These are phyloP conservation scores for Ditula angustiorana DNA, from an alignment of 2,888 invertebrate genomes.

Conservation along the genomic window DNA sequence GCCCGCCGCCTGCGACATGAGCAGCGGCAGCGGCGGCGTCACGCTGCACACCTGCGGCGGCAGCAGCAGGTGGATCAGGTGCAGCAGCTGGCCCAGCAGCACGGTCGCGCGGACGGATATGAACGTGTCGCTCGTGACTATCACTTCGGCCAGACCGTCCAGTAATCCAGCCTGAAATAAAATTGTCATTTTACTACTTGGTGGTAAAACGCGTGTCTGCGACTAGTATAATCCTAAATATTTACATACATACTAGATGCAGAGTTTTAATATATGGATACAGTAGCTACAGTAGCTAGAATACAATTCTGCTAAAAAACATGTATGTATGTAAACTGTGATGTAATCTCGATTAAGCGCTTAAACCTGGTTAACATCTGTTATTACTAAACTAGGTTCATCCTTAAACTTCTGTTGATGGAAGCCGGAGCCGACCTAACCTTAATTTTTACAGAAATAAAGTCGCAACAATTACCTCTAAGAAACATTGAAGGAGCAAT, in stretches of 20 bases:
- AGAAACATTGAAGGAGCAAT: constrained; percentile 93
- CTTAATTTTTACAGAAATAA: not conserved
- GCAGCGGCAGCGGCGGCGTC: constrained; percentile 92
- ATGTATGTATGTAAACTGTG: too few relatives aligned
- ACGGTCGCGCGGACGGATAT: constrained; percentile 97
- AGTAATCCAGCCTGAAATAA: constrained; percentile 89
- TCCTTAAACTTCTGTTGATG: not conserved
- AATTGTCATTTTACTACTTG: not conserved
- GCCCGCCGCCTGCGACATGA: constrained; percentile 91
- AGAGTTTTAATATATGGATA: too few relatives aligned
- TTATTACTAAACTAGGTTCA: too few relatives aligned
- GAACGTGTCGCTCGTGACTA: constrained; percentile 94
- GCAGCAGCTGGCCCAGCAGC: constrained; percentile 94
- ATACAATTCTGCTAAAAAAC: too few relatives aligned
- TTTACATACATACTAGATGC: too few relatives aligned
- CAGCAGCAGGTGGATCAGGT: constrained; percentile 93
- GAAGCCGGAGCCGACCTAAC: too few relatives aligned
- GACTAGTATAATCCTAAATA: too few relatives aligned
- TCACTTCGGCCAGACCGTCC: constrained; percentile 96
- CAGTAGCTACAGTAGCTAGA: too few relatives aligned
- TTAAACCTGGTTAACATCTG: too few relatives aligned
- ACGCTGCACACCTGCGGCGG: constrained; percentile 95
- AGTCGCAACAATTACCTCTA: constrained; percentile 85
- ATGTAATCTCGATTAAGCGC: too few relatives aligned
- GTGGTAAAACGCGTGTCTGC: too few relatives aligned